Evolutionary conservation across 2,797 vertebrate genomes (phyloP), one percentile per base, ranked within the genome.

Genomic region (Pygocentrus nattereri): DNA sequence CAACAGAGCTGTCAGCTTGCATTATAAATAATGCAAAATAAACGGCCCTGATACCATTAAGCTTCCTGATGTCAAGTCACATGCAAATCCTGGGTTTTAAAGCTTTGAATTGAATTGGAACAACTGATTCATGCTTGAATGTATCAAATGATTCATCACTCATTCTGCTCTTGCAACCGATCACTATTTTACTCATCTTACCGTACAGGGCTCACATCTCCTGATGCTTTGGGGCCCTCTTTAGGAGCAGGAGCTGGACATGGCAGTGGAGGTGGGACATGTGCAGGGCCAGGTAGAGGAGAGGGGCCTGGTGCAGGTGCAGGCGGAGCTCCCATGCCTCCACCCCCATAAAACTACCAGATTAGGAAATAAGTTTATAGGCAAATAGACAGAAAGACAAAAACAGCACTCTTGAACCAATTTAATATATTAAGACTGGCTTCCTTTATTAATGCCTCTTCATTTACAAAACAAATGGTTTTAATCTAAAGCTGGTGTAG

Each of bases 331-430:
- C 95, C 94, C 89, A 96, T 94, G 68, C 94, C 89, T 67, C 91
- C 91, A 64, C 91, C 91, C 4, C 93, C 92, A 90, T 95, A 96
- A 92, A 93, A 95, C 47, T 96, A 85, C 79, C 1, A 49, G 10
- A 78, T 8, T 18, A 81, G 10, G 87, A 77, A 78, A 70, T 1
- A 5, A 52, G 15, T 23, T 65, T 3, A 70, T 64, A 47, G 27
- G 64, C 3, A n/a, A 79, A 76, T 27, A 56, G 30, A 0, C 15
- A 38, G 0, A 23, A 4, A 18, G 1, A 62, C 13, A 49, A 30
- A 27, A 1, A 68, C 7, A 41, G 18, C 62, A 6, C n/a, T n/a
- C n/a, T n/a, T n/a, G n/a, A n/a, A n/a, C n/a, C n/a, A n/a, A 5
- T 1, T 3, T 23, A 56, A 15, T 19, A 38, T 38, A 21, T 68